These are phyloP conservation scores for Alentia gelatinosa DNA, from an alignment of 2,888 invertebrate genomes.

Conservation along the genomic window DNA sequence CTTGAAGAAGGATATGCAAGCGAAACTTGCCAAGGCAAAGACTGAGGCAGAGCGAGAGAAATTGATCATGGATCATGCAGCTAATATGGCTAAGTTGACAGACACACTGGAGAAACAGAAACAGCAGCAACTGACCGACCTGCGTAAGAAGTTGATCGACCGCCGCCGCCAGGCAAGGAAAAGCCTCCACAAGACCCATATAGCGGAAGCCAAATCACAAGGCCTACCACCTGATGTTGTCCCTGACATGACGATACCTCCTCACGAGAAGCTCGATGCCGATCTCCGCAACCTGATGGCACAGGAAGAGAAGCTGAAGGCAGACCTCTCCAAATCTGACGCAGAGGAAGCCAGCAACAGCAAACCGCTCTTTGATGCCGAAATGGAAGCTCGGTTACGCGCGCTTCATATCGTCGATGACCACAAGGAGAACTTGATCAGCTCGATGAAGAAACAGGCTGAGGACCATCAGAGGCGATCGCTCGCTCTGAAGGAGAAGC, in stretches of 20 bases:
- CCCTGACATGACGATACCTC: slow-evolving; percentile 70
- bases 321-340: slow-evolving; percentile 67
- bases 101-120: slow-evolving; percentile 77
- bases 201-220: slow-evolving; percentile 71
- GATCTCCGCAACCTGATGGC: slow-evolving; percentile 71
- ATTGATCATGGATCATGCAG: slow-evolving; percentile 74
- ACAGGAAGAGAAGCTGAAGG: slow-evolving; percentile 72
- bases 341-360: slow-evolving; percentile 56
- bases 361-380: slow-evolving; percentile 60
- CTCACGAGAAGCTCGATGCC: slow-evolving; percentile 72
- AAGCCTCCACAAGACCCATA: slow-evolving; percentile 73
- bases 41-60: slow-evolving; percentile 74
- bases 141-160: slow-evolving; percentile 72
- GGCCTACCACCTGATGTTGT: slow-evolving; percentile 73
- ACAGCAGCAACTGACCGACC: slow-evolving; percentile 71
- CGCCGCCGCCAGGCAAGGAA: slow-evolving; percentile 74
- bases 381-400: slow-evolving; percentile 67
- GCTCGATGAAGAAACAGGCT: slow-evolving; percentile 39
- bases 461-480: slow-evolving; percentile 48
- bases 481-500: slow-evolving; percentile 66
- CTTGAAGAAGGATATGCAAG: slow-evolving; percentile 68
- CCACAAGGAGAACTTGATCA: slow-evolving; percentile 67
- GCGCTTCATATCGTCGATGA: slow-evolving; percentile 65
- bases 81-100: slow-evolving; percentile 71
- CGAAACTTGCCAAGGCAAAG: slow-evolving; percentile 69